phyloP scores from a whole-genome alignment of 1,140 invertebrate genomes.

The Lasioglossum albipes region DNA sequence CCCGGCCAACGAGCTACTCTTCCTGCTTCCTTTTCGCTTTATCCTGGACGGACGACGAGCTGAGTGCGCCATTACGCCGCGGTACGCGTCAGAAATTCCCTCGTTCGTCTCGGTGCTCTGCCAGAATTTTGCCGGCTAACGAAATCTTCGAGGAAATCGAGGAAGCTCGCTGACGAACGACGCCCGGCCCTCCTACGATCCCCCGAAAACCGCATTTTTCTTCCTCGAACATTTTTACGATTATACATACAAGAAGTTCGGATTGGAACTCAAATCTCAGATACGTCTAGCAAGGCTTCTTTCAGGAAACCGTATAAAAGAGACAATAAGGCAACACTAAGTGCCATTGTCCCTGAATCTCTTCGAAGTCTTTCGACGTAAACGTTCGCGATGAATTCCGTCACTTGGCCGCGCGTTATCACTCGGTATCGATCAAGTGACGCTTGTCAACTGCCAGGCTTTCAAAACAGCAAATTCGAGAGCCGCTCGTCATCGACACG shows the following conservation, averaged over 20 bases:
- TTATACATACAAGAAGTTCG: too few species aligned
- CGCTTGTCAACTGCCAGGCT: neutral
- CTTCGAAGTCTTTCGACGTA: neutral
- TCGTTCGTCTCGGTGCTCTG: too few species aligned
- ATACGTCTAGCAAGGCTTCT: too few species aligned
- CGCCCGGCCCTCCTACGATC: too few species aligned
- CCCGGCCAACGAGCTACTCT: conserved; percentile 32
- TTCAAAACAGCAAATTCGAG: neutral
- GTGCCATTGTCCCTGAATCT: neutral
- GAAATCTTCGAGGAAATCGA: too few species aligned
- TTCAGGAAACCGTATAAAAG: too few species aligned
- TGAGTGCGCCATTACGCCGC: conserved; percentile 12
- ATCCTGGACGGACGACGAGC: neutral
- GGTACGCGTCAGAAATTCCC: neutral
- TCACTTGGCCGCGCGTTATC: neutral
- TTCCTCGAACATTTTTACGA: too few species aligned
- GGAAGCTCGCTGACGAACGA: too few species aligned
- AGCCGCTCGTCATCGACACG: conserved; percentile 36
- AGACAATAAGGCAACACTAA: neutral
- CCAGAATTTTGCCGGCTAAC: too few species aligned
- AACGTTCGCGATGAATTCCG: neutral
- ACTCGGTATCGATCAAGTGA: neutral
- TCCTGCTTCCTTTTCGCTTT: conserved; percentile 38
- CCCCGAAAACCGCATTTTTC: too few species aligned
- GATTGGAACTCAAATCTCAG: too few species aligned